phyloP scores from a whole-genome alignment of 2,888 invertebrate species.

The Tenthredo distinguenda region DNA sequence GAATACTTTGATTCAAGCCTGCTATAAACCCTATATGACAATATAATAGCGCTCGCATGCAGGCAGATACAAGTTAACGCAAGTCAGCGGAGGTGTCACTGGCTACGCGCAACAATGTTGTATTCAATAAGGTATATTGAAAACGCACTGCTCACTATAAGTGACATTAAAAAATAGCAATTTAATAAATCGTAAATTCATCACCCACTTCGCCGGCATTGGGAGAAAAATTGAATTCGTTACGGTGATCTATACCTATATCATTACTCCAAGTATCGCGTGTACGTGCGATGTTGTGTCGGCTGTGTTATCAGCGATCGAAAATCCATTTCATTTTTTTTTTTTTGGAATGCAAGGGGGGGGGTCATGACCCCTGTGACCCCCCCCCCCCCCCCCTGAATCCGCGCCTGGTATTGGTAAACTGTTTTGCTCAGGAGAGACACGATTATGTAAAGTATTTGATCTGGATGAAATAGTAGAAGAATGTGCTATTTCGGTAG shows the following conservation, averaged over 20 bases:
- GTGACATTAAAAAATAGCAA: not conserved
- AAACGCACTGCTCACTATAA: not conserved
- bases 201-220: not conserved
- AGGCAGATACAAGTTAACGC: constrained; percentile 6
- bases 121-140: not conserved
- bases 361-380: constrained; percentile 15
- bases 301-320: constrained; percentile 5
- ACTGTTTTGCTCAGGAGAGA: no score
- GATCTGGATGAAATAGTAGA: no score
- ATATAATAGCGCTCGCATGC: constrained; percentile 1
- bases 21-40: not conserved
- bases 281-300: not conserved
- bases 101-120: constrained; percentile 17
- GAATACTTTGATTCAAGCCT: not conserved
- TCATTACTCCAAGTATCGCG: not conserved
- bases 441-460: no score
- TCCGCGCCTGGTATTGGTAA: not conserved
- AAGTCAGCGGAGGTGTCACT: constrained; percentile 9
- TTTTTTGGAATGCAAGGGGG: not conserved
- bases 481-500: no score
- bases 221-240: constrained; percentile 7
- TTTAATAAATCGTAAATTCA: constrained; percentile 1
- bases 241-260: not conserved
- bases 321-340: not conserved
- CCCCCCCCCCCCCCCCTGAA: constrained; percentile 1